phyloP scores from a whole-genome alignment of 2,113 vertebrate species.

The Pelusios castaneus region DNA sequence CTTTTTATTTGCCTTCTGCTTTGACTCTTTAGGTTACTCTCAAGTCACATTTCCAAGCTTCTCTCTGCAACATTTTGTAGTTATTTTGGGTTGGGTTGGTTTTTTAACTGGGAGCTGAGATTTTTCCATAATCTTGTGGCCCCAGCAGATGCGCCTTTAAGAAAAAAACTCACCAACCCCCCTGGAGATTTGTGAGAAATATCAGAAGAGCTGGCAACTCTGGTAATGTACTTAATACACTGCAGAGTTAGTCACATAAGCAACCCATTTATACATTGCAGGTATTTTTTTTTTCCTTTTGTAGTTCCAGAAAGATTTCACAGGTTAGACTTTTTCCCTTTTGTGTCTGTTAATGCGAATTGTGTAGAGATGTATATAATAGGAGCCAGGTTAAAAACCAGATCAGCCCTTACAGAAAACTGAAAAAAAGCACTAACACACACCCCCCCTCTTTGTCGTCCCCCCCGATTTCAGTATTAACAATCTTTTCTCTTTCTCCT shows the following conservation, averaged over 20 bases:
- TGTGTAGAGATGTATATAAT: neutral
- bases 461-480: fast-evolving
- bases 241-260: no score
- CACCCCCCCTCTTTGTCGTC: no score
- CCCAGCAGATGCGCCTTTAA: neutral
- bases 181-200: neutral
- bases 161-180: neutral
- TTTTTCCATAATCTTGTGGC: neutral
- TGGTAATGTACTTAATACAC: neutral
- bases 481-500: fast-evolving
- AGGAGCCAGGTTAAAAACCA: neutral
- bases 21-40: neutral
- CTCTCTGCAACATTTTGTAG: neutral
- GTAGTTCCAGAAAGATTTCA: neutral
- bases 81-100: neutral
- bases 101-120: fast-evolving
- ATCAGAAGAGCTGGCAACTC: neutral
- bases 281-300: neutral
- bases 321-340: neutral
- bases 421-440: no score
- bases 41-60: neutral
- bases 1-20: neutral
- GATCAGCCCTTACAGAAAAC: neutral
- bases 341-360: neutral
- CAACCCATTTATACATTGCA: neutral